A percentile compares a stretch with the other conserved stretches of the same genome.
Conservation (phyloP, 2,797 vertebrate genomes). For the Muraenolepis orangiensis region DNA sequence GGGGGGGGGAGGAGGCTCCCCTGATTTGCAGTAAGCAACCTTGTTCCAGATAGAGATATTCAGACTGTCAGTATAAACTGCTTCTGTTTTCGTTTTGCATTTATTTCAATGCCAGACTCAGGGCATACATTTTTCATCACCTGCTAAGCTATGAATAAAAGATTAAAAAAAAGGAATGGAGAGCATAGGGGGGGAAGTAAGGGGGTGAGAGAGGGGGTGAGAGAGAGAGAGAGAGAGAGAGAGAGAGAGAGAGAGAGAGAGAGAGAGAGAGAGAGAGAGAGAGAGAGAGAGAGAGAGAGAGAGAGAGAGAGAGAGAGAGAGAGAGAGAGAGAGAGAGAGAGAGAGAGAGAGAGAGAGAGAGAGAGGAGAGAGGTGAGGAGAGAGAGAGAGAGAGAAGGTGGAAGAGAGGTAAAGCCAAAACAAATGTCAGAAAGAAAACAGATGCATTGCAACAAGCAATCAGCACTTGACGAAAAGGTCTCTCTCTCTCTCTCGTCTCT, state of each 20-base stretch:
- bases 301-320: conserved; percentile 47
- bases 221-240: conserved; percentile 41
- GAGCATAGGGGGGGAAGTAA: conserved; percentile 63
- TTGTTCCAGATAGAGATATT: conserved; percentile 99
- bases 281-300: conserved; percentile 72
- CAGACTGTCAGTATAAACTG: conserved; percentile 99
- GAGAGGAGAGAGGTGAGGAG: no score
- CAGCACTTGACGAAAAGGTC: conserved; percentile 85
- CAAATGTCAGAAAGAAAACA: conserved; percentile 74
- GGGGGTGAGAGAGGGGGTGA: conserved; percentile 41
- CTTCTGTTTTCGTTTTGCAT: conserved; percentile 99
- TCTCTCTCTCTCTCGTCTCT: conserved; percentile 40
- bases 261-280: conserved; percentile 57
- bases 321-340: conserved; percentile 38
- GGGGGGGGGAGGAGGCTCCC: conserved; percentile 67
- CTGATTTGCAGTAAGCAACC: conserved; percentile 91
- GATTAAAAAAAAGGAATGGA: conserved; percentile 97
- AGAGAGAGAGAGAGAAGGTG: conserved; percentile 47
- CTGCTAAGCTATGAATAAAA: conserved; percentile 99
- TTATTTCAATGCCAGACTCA: conserved; percentile 99
- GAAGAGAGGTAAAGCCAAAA: conserved; percentile 70
- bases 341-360: conserved; percentile 48
- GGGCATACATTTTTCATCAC: conserved; percentile 99
- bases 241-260: conserved; percentile 61
- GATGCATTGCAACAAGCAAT: conserved; percentile 86